Evolutionary conservation across 2,113 vertebrate species (phyloP), one percentile per base, ranked within the genome.

Genomic region (Pseudopodoces humilis): DNA sequence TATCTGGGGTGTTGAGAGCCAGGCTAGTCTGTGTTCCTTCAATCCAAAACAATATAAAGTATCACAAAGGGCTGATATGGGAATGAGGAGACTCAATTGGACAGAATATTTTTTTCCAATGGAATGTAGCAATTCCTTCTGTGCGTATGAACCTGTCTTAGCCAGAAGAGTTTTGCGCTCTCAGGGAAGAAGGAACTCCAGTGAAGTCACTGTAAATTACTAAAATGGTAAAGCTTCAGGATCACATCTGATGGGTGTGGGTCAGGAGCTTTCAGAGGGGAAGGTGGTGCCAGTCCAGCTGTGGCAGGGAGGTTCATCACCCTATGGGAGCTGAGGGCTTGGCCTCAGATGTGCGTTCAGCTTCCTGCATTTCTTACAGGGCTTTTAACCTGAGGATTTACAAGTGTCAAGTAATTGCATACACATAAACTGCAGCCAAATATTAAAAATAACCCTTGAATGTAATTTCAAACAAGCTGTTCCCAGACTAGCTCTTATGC

Each of bases 391-490:
- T 24, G 65, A 81, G 52, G 77, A 89, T 94, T 94, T 95, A 56
- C 72, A 93, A 68, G 81, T 84, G 88, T 82, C 89, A 64, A 44
- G 77, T 94, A 94, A 96, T 88, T 92, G 81, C 56, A 52, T n/a
- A 59, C 69, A 81, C 39, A 13, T 70, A 74, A 93, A 50, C 77
- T 81, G 64, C 84, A 88, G 56, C 52, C 18, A 9, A 86, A 84
- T 83, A 88, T 83, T 90, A 83, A 92, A 94, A 6, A 75, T 39
- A 63, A 43, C 33, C 5, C 59, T 83, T 46, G 60, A 93, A 81
- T 83, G 86, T 70, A 37, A 47, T 92, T 94, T 93, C 50, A 50
- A 43, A 64, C 0, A 2, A 87, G 63, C 68, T 90, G 46, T 79
- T 91, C 67, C 46, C 85, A 86, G 70, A 69, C 59, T 33, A 49